phyloP scores from a whole-genome alignment of 2,888 invertebrate genomes.

The Coelopa pilipes region DNA sequence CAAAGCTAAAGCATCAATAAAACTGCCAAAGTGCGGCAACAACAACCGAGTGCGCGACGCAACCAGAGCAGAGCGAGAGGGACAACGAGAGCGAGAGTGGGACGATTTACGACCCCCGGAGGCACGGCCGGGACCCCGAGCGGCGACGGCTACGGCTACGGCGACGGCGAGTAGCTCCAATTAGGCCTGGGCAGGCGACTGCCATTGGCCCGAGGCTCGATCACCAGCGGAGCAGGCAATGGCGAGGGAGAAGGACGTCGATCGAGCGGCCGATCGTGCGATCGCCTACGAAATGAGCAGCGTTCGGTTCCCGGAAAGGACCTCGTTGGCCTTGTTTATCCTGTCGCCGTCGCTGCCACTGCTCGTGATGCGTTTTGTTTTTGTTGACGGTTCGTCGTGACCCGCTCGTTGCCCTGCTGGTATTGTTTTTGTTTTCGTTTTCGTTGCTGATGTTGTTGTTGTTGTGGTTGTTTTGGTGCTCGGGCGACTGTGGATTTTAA shows the following conservation, averaged over 20 bases:
- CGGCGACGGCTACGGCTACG: neutral
- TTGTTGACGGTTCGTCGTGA: neutral
- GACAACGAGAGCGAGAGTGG: no score
- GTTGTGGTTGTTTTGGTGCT: neutral
- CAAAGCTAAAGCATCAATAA: neutral
- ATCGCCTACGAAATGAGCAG: no score
- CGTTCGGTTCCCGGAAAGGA: neutral
- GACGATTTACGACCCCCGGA: neutral
- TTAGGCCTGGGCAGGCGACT: neutral
- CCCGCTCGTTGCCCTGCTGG: no score
- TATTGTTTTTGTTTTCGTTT: no score
- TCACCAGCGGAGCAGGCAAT: no score
- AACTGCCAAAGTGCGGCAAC: neutral
- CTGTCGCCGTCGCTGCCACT: neutral
- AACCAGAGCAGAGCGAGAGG: no score
- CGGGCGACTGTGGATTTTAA: slow-evolving; percentile 17
- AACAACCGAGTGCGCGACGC: no score
- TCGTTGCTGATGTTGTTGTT: neutral
- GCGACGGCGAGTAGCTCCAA: slow-evolving; percentile 4
- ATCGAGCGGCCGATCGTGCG: no score
- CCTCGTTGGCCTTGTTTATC: neutral
- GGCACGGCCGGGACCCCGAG: neutral
- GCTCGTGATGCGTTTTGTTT: neutral
- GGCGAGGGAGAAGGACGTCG: no score
- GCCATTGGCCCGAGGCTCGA: no score